Conservation (phyloP, 2,113 vertebrate genomes). For the Raja brachyura region DNA sequence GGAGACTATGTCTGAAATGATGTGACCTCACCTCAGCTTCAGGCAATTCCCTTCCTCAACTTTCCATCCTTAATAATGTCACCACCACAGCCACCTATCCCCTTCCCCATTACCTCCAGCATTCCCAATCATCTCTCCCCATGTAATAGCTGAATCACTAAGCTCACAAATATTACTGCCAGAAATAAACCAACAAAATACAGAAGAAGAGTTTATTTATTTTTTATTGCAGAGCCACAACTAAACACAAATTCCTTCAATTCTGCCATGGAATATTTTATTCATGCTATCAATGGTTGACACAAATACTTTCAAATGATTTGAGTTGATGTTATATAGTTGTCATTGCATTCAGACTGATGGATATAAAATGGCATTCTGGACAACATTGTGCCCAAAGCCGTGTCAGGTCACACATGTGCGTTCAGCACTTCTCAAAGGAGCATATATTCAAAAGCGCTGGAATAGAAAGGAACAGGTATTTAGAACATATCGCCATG, state of each 20-base stretch:
- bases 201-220: neutral
- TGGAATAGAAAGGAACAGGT: neutral
- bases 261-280: neutral
- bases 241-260: neutral
- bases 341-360: neutral
- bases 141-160: neutral
- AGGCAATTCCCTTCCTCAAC: too few relatives aligned
- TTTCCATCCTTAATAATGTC: too few relatives aligned
- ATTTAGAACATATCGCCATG: neutral
- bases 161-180: too few relatives aligned
- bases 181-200: neutral
- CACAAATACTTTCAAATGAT: neutral
- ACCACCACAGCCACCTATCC: too few relatives aligned
- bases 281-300: too few relatives aligned
- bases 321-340: neutral
- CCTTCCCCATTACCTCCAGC: too few relatives aligned
- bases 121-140: too few relatives aligned
- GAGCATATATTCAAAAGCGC: neutral
- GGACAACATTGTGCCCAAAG: neutral
- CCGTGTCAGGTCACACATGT: too few relatives aligned
- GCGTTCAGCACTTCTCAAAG: neutral
- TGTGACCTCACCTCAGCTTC: too few relatives aligned
- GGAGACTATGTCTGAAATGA: too few relatives aligned
- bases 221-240: neutral
- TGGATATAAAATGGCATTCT: neutral